phyloP scores from a whole-genome alignment of 2,113 vertebrate species.

The Gobiocypris rarus region DNA sequence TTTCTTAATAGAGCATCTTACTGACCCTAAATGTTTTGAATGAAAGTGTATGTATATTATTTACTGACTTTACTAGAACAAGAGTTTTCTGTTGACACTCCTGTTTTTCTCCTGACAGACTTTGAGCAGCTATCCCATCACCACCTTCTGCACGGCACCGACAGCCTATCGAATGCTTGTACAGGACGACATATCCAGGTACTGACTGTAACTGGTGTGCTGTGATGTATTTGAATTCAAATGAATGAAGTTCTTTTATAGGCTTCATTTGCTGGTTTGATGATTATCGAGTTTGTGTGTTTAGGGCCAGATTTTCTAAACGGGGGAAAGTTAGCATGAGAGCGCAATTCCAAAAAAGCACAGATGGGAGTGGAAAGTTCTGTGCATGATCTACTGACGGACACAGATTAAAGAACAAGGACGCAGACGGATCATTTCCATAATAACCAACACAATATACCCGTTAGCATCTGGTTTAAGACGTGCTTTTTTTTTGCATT shows the following conservation, averaged over 20 bases:
- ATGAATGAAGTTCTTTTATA: not conserved
- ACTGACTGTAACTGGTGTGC: slow-evolving; percentile 17
- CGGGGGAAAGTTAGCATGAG: too few species aligned
- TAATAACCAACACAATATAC: too few species aligned
- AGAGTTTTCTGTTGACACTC: not conserved
- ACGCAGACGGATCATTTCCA: too few species aligned
- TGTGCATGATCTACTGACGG: too few species aligned
- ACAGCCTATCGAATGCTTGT: slow-evolving; percentile 84
- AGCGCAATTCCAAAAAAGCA: too few species aligned
- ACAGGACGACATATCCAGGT: slow-evolving; percentile 72
- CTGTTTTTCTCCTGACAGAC: slow-evolving; percentile 67
- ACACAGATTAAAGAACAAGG: too few species aligned
- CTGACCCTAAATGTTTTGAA: not conserved
- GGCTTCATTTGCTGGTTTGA: not conserved
- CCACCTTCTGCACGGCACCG: slow-evolving; percentile 80
- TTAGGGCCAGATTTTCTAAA: not conserved
- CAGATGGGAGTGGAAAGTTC: too few species aligned
- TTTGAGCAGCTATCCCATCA: slow-evolving; percentile 78
- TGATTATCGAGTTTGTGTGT: not conserved
- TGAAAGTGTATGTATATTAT: not conserved
- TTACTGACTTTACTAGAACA: not conserved
- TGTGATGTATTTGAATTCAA: not conserved
- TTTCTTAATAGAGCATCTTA: not conserved
- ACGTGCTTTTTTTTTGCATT: too few species aligned
- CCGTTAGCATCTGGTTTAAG: too few species aligned